phyloP scores from a whole-genome alignment of 2,797 vertebrate genomes.

The Catamblyrhynchus diadema region DNA sequence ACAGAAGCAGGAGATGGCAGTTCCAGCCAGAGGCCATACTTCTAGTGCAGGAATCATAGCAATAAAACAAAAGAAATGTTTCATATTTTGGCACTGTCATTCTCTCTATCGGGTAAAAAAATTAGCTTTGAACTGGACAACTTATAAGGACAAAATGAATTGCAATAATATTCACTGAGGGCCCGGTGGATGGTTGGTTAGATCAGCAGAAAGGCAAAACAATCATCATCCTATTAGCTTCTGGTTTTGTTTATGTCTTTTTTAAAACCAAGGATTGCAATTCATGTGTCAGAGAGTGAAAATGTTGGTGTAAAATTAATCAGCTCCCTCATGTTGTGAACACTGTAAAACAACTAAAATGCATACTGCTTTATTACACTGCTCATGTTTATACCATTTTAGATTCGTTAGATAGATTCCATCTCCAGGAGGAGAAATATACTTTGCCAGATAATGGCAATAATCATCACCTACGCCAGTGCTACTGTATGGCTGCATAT shows the following conservation, averaged over 20 bases:
- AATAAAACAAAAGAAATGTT: background rate
- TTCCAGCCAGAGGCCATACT: background rate
- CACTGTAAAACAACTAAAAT: background rate
- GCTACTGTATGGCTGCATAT: background rate
- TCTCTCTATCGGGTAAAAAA: background rate
- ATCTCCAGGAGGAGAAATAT: slow-evolving; percentile 23
- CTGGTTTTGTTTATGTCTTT: background rate
- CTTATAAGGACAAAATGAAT: background rate
- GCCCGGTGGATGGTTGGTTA: background rate
- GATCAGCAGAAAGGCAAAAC: background rate
- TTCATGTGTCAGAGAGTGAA: background rate
- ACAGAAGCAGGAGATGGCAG: background rate
- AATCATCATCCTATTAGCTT: background rate
- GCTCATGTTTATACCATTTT: background rate
- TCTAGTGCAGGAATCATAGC: background rate
- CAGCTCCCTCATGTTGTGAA: background rate
- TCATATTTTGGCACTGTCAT: background rate
- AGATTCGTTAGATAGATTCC: background rate
- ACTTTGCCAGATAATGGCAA: background rate
- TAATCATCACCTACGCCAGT: fast-evolving
- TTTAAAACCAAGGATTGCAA: background rate
- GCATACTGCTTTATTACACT: background rate
- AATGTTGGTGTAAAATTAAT: background rate
- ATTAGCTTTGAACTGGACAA: background rate
- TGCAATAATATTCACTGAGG: background rate